Percentiles rank a stretch among this genome's conserved stretches.
phyloP scores from a whole-genome alignment of 2,113 vertebrate genomes.

The Apistogramma diplotaenia region DNA sequence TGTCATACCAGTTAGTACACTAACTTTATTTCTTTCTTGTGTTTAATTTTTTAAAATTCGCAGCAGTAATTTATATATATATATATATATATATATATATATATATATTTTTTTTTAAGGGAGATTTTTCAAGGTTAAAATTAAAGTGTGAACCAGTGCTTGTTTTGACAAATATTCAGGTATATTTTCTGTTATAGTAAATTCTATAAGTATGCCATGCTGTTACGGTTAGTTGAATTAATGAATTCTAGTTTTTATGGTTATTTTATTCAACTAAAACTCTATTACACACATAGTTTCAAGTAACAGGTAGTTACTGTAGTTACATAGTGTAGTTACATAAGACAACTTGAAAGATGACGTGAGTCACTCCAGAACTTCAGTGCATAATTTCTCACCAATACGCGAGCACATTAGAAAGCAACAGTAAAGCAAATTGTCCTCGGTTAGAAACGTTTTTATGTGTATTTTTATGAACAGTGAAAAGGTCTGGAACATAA shows the following conservation, averaged over 20 bases:
- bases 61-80: too few relatives aligned
- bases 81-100: too few relatives aligned
- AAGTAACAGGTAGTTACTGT: too few relatives aligned
- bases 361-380: neutral
- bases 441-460: too few relatives aligned
- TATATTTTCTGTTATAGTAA: neutral
- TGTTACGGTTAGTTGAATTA: too few relatives aligned
- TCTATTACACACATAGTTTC: neutral
- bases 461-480: neutral
- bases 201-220: too few relatives aligned
- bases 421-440: neutral
- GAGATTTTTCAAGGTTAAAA: neutral
- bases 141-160: neutral
- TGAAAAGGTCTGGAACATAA: constrained; percentile 12
- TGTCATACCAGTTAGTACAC: neutral
- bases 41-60: too few relatives aligned
- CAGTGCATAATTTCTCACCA: neutral
- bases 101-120: too few relatives aligned
- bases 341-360: neutral
- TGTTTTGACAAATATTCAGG: neutral
- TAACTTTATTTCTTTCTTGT: too few relatives aligned
- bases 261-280: neutral
- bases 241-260: neutral
- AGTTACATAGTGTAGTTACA: too few relatives aligned
- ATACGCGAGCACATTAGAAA: neutral